Conservation (phyloP, 2,888 invertebrate genomes). For the Drosophila acutilabella region DNA sequence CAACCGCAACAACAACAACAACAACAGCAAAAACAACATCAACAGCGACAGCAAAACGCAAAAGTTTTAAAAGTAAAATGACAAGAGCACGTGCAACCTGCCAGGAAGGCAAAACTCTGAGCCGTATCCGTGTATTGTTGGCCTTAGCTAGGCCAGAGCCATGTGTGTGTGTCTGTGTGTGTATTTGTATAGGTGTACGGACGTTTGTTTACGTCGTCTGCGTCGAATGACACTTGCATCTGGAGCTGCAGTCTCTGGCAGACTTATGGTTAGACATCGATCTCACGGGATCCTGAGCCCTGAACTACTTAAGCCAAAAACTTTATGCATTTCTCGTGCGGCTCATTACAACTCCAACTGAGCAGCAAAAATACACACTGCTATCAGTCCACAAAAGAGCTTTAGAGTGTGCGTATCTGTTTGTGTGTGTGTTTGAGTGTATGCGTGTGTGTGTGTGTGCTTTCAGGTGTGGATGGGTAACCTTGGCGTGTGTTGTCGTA, state of each 20-base stretch:
- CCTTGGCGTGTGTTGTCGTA: slow-evolving; percentile 37
- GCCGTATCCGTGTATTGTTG: slow-evolving; percentile 2
- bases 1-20: slow-evolving; percentile 25
- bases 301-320: slow-evolving; percentile 62
- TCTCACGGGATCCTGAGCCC: slow-evolving; percentile 63
- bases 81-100: slow-evolving; percentile 74
- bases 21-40: slow-evolving; percentile 34
- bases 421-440: background rate
- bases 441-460: background rate
- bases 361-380: slow-evolving; percentile 51
- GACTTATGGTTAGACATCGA: slow-evolving; percentile 80
- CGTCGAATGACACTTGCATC: slow-evolving; percentile 25
- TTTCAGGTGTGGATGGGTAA: background rate
- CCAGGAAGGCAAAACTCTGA: slow-evolving; percentile 31
- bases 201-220: slow-evolving; percentile 46
- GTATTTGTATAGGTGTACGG: background rate
- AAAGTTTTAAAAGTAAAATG: slow-evolving; percentile 80
- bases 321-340: slow-evolving; percentile 77
- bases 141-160: slow-evolving; percentile 9
- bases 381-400: slow-evolving; percentile 8
- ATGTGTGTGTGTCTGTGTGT: background rate
- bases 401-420: background rate
- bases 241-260: slow-evolving; percentile 34
- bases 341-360: slow-evolving; percentile 74
- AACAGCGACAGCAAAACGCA: slow-evolving; percentile 65